Conservation (phyloP, 2,888 invertebrate genomes). For the Isotomurus palustris region DNA sequence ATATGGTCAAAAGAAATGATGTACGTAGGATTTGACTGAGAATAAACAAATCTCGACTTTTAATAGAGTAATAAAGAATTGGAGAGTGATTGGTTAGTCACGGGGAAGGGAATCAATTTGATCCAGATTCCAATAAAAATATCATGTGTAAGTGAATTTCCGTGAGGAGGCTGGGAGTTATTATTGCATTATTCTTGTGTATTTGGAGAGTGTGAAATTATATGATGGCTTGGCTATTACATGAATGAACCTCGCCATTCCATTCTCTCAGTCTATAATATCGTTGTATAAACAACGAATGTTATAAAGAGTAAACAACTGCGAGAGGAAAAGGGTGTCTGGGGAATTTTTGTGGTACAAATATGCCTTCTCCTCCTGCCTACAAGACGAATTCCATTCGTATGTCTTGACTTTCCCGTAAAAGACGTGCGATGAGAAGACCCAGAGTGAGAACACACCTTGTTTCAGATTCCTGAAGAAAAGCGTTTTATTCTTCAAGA, state of each 20-base stretch:
- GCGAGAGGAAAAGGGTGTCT: slow-evolving; percentile 1
- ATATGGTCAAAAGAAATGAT: background rate
- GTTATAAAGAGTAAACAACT: background rate
- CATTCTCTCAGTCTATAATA: too few species aligned
- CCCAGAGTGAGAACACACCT: background rate
- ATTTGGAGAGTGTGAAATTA: too few species aligned
- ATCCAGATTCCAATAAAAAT: too few species aligned
- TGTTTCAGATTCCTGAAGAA: too few species aligned
- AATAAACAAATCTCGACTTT: background rate
- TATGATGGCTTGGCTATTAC: too few species aligned
- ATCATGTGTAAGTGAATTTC: too few species aligned
- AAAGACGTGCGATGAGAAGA: background rate
- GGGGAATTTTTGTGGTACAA: background rate
- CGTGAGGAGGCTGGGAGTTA: too few species aligned
- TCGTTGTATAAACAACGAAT: too few species aligned
- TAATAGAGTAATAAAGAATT: background rate
- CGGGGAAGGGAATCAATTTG: background rate
- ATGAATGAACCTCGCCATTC: too few species aligned
- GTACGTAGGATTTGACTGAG: background rate
- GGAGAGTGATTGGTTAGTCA: background rate
- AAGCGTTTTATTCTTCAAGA: too few species aligned
- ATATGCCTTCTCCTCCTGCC: too few species aligned
- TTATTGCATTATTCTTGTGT: too few species aligned
- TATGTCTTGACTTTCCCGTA: background rate
- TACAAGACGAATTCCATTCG: background rate